Percentiles rank a stretch among this genome's conserved stretches.
These are phyloP conservation scores for Meriones psammophilus DNA, from an alignment of 2,797 vertebrate genomes.

Conservation along the genomic window DNA sequence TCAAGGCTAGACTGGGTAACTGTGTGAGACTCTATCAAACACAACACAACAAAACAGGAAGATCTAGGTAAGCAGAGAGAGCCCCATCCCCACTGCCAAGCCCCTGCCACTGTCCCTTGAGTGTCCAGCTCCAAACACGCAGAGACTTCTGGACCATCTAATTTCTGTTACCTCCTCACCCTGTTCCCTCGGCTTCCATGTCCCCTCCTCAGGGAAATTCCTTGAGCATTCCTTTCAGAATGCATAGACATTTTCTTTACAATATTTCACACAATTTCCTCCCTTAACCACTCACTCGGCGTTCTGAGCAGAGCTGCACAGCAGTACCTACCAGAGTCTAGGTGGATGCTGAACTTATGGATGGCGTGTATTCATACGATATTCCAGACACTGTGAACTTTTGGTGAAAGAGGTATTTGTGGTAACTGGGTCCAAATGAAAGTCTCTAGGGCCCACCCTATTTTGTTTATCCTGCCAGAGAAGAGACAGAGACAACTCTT, in stretches of 20 bases:
- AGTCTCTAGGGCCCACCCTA: constrained; percentile 27
- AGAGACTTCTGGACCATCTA: not conserved
- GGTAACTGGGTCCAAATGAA: not conserved
- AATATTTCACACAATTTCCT: constrained; percentile 28
- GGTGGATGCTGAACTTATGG: constrained; percentile 43
- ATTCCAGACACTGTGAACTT: not conserved
- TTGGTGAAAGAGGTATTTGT: not conserved
- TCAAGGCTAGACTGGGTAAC: not conserved
- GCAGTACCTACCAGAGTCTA: not conserved
- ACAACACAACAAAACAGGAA: not conserved
- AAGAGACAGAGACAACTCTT: constrained; percentile 48
- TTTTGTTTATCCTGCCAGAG: constrained; percentile 61
- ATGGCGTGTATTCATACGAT: not conserved
- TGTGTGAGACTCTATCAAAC: not conserved
- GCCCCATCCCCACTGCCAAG: not conserved
- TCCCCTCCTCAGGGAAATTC: not conserved
- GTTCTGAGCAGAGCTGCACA: not conserved
- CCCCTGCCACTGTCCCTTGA: not conserved
- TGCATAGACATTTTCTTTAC: not conserved
- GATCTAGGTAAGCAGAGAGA: not conserved
- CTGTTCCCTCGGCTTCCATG: not conserved
- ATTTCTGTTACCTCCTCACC: not conserved
- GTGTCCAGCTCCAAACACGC: not conserved
- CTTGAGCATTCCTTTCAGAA: not conserved
- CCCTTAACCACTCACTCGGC: not conserved